Base-by-base conservation (phyloP, 2,888 invertebrate genomes). In the Agriotes lineatus region DNA sequence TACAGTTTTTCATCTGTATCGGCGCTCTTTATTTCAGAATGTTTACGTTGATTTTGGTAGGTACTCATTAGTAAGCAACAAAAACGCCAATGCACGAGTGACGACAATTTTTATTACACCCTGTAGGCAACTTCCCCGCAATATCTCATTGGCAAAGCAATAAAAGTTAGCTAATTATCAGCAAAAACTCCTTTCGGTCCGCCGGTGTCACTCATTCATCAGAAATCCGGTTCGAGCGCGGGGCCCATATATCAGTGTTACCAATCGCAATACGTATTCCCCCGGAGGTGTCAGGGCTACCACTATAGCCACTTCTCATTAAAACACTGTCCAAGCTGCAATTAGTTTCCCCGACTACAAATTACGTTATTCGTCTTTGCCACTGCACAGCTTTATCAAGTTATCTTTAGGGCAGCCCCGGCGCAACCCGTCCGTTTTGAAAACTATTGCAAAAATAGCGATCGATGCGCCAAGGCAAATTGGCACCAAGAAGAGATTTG, bases 361-460 rank as follows among this genome's bases (percentile, higher is more conserved):
- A 85, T 85, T 84, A 83, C 84, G 82, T 84, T 84, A 84, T 85
- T 83, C 83, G 84, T 85, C 85, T 84, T 84, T 84, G 84, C 84
- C 84, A 84, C 74, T 75, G 74, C 74, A 71, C 76, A 70, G 67
- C 70, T 72, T 72, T 63, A 70, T 63, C 67, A 67, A 45, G 52
- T 67, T 70, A 62, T 70, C 69, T 61, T 69, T 67, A 62, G 67
- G 56, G 37, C 12, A 12, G 14, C 16, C 33, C 16, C 37, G 14
- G 44, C 19, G 19, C 9, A 3, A 14, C 22, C 7, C 9, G 9
- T 45, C 19, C 4, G 19, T 19, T 45, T 20, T 10, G 7, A n/a
- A n/a, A n/a, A n/a, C n/a, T n/a, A n/a, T n/a, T n/a, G n/a, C n/a
- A n/a, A n/a, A n/a, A n/a, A n/a, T n/a, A n/a, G n/a, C n/a, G n/a